A percentile compares a stretch with the other conserved stretches of the same genome.
These are phyloP conservation scores for Diaperis boleti DNA, from an alignment of 2,888 invertebrate genomes.

Conservation along the genomic window DNA sequence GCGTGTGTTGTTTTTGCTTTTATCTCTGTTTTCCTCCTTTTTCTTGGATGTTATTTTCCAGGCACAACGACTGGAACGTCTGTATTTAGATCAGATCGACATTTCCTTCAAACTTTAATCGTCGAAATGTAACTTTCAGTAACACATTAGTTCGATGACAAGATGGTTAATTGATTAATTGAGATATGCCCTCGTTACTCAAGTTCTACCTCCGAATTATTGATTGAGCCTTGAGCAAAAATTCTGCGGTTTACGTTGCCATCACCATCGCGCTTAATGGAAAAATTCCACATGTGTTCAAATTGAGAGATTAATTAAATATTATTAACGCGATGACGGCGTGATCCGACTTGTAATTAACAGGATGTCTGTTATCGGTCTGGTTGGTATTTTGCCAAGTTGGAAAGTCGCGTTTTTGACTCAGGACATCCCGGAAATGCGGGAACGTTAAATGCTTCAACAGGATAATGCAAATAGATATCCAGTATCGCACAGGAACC, in stretches of 20 bases:
- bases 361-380: not conserved
- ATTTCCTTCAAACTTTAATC: too few species aligned
- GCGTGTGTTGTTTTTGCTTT: too few species aligned
- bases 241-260: not conserved
- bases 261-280: not conserved
- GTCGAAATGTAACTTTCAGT: not conserved
- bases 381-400: not conserved
- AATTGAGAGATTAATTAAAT: constrained; percentile 5
- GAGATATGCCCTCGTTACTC: not conserved
- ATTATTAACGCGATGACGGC: not conserved
- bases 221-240: constrained; percentile 8
- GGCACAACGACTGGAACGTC: too few species aligned
- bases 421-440: constrained; percentile 53
- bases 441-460: constrained; percentile 48
- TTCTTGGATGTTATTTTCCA: too few species aligned
- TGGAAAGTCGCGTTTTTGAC: constrained; percentile 20
- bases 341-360: constrained; percentile 4
- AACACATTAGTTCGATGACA: not conserved
- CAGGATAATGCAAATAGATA: not conserved
- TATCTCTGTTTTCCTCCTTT: too few species aligned
- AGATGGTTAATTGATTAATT: constrained; percentile 9
- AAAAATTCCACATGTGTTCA: constrained; percentile 3
- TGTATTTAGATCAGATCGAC: too few species aligned
- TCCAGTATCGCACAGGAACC: not conserved
- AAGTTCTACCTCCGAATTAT: constrained; percentile 7